Conservation (phyloP, 2,888 invertebrate genomes). For the Dryobota labecula region DNA sequence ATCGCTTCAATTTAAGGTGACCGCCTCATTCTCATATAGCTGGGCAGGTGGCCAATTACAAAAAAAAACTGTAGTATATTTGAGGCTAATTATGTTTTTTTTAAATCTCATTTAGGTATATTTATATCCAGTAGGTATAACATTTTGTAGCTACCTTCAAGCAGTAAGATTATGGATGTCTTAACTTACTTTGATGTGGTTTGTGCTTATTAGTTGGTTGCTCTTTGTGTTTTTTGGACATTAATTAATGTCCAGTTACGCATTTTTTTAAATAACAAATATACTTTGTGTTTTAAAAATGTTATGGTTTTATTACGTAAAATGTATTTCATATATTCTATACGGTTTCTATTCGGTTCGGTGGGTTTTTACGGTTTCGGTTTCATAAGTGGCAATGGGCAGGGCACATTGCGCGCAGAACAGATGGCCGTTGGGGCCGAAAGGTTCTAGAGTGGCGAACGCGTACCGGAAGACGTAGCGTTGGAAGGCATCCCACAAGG, state of each 20-base stretch:
- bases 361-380: too few relatives aligned
- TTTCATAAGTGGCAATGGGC: too few relatives aligned
- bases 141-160: background rate
- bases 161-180: background rate
- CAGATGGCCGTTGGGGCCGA: too few relatives aligned
- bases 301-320: background rate
- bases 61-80: background rate
- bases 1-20: background rate
- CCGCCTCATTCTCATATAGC: background rate
- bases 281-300: background rate
- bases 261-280: background rate
- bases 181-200: background rate
- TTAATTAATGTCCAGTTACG: background rate
- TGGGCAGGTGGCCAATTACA: background rate
- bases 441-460: too few relatives aligned
- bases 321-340: background rate
- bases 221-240: background rate
- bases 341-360: too few relatives aligned
- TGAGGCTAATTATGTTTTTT: background rate
- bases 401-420: too few relatives aligned
- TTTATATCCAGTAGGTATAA: background rate
- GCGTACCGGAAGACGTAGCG: too few relatives aligned
- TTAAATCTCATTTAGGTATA: background rate
- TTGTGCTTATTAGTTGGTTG: background rate
- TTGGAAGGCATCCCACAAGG: too few relatives aligned